Percentiles rank a stretch among this genome's conserved stretches.
These are phyloP conservation scores for Drosophila ambigua DNA, from an alignment of 1,140 invertebrate species.

Conservation along the genomic window DNA sequence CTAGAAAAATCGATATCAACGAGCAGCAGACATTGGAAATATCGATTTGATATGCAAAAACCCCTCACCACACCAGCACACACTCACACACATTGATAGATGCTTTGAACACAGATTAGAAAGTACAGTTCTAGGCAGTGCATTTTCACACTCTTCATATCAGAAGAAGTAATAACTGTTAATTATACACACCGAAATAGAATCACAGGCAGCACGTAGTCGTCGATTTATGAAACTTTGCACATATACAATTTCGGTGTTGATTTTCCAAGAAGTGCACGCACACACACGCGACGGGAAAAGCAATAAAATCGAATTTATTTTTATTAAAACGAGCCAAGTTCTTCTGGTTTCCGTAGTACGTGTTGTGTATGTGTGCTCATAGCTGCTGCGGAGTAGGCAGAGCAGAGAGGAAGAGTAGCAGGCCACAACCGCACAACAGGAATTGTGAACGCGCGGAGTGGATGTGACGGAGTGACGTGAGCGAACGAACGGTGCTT, in stretches of 20 bases:
- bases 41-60: constrained; percentile 73
- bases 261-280: constrained; percentile 60
- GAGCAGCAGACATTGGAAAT: constrained; percentile 60
- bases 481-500: constrained; percentile 53
- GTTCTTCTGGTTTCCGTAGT: constrained; percentile 12
- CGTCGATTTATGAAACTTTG: constrained; percentile 67
- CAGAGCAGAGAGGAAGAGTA: constrained; percentile 44
- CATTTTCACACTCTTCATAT: background rate
- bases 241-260: constrained; percentile 52
- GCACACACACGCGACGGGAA: constrained; percentile 54
- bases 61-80: constrained; percentile 29
- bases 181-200: constrained; percentile 78
- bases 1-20: constrained; percentile 70
- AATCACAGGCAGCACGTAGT: constrained; percentile 80
- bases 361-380: constrained; percentile 66
- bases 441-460: constrained; percentile 73
- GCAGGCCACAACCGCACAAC: constrained; percentile 66
- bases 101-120: constrained; percentile 44
- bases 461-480: constrained; percentile 78
- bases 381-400: constrained; percentile 70
- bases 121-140: constrained; percentile 69
- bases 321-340: constrained; percentile 53
- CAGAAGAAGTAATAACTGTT: constrained; percentile 37
- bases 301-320: constrained; percentile 80
- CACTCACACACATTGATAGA: constrained; percentile 29